phyloP scores from a whole-genome alignment of 23 tunicate species.

The Trididemnum miniatum region DNA sequence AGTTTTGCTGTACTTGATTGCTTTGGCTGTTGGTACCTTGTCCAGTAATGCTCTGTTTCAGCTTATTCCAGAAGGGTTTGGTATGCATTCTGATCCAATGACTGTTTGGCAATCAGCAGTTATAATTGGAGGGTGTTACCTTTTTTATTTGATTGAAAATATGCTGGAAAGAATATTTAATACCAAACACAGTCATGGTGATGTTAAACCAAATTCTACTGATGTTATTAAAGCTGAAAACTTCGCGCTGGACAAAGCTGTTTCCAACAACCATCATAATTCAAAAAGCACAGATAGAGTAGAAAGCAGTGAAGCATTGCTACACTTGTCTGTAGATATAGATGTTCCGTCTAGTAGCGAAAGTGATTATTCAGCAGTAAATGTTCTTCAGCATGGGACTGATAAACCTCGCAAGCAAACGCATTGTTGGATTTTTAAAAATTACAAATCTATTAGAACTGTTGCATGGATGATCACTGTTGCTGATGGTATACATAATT shows the following conservation, averaged over 20 bases:
- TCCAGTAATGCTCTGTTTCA: conserved; percentile 68
- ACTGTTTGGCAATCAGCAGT: conserved; percentile 62
- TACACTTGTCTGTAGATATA: not conserved
- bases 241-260: not conserved
- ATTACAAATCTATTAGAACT: conserved; percentile 63
- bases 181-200: conserved; percentile 32
- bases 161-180: conserved; percentile 54
- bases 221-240: too few relatives aligned
- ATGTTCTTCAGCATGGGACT: not conserved
- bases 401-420: not conserved
- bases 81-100: conserved; percentile 53
- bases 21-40: conserved; percentile 59
- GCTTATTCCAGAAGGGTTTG: conserved; percentile 71
- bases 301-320: not conserved
- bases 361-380: not conserved
- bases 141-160: conserved; percentile 59
- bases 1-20: conserved; percentile 45
- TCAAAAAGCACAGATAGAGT: not conserved
- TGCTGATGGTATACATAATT: conserved; percentile 74
- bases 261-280: not conserved
- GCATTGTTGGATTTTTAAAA: conserved; percentile 47
- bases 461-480: conserved; percentile 81
- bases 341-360: not conserved
- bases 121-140: conserved; percentile 57
- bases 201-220: not conserved